These are phyloP conservation scores for Odocoileus virginianus DNA, from an alignment of 2,113 vertebrate genomes.

Conservation along the genomic window DNA sequence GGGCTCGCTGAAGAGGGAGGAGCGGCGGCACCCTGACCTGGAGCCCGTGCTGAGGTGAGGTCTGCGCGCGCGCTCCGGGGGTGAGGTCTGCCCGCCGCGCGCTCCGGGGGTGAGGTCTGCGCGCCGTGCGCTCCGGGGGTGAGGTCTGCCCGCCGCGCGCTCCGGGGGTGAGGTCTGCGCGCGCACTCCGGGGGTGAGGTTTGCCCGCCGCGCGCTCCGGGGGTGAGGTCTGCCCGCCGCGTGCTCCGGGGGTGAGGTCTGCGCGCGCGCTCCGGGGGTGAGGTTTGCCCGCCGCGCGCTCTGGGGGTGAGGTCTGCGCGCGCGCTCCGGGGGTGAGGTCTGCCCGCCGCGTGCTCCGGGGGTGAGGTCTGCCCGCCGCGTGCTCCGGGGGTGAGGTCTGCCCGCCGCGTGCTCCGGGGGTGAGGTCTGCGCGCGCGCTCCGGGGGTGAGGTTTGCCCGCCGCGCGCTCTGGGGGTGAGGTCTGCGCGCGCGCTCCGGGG, in stretches of 20 bases:
- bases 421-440: fast-evolving
- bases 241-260: fast-evolving
- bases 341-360: fast-evolving
- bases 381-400: fast-evolving
- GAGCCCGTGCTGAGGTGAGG: conserved; percentile 90
- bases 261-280: fast-evolving
- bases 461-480: fast-evolving
- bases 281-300: fast-evolving
- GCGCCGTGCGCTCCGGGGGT: fast-evolving
- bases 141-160: too few relatives aligned
- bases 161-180: fast-evolving
- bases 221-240: too few relatives aligned
- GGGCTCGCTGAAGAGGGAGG: conserved; percentile 87
- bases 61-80: fast-evolving
- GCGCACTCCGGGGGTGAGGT: too few relatives aligned
- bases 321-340: fast-evolving
- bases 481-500: fast-evolving
- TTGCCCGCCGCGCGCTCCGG: fast-evolving
- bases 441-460: too few relatives aligned
- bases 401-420: fast-evolving
- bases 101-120: too few relatives aligned
- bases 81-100: too few relatives aligned
- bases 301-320: fast-evolving
- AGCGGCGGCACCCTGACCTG: conserved; percentile 84
- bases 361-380: fast-evolving